A percentile compares a stretch with the other conserved stretches of the same genome.
phyloP scores from a whole-genome alignment of 2,113 vertebrate species.

The Cololabis saira region DNA sequence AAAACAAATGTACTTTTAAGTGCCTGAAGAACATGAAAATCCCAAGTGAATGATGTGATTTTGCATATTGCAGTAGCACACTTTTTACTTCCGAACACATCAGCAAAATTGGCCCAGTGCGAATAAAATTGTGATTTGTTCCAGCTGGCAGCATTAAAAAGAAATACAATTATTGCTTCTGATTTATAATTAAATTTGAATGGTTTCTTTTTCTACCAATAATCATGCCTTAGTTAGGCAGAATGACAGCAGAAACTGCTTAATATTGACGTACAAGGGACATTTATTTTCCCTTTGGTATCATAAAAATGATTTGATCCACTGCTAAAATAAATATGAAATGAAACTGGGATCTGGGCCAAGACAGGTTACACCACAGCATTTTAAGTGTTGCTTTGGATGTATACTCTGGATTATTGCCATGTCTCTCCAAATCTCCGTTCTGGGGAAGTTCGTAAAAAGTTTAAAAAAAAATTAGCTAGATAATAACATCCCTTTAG shows the following conservation, averaged over 20 bases:
- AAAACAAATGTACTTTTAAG: constrained; percentile 18
- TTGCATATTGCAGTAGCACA: constrained; percentile 14
- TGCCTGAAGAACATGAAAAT: constrained; percentile 14
- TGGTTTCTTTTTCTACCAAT: constrained; percentile 19
- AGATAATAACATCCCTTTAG: no score
- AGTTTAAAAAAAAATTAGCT: neutral
- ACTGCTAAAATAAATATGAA: neutral
- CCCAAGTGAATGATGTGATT: constrained; percentile 29
- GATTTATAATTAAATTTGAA: constrained; percentile 11
- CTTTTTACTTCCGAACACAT: constrained; percentile 57
- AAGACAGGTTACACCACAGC: neutral
- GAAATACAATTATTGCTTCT: constrained; percentile 15
- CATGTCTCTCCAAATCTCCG: neutral
- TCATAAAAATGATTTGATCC: no score
- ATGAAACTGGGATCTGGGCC: neutral
- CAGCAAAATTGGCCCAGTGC: constrained; percentile 49
- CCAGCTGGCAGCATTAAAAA: constrained; percentile 57
- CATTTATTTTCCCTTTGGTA: neutral
- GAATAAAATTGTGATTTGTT: constrained; percentile 54
- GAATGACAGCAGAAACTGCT: neutral
- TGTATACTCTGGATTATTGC: neutral
- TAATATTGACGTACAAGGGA: neutral
- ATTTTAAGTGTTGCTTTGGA: neutral
- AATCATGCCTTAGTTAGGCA: constrained; percentile 23
- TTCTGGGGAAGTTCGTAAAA: neutral